Evolutionary conservation across 2,888 invertebrate genomes (phyloP), one percentile per base, ranked within the genome.

Genomic region (Stenodera caucasica): DNA sequence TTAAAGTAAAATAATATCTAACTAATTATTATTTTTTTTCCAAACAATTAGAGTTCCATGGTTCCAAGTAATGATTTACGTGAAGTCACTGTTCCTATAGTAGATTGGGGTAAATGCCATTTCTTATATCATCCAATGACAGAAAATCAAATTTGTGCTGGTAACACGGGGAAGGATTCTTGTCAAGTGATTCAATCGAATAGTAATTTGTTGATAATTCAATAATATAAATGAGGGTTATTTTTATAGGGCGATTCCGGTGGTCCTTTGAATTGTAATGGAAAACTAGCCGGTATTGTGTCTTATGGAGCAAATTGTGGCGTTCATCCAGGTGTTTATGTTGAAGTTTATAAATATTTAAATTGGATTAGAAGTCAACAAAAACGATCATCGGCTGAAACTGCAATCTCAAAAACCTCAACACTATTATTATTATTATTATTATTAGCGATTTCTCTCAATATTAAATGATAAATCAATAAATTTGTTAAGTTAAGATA

Each of bases 211-310:
- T 55, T 21, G 15, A 12, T 0, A 30, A 18, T n/a, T 57, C 45
- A 32, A n/a, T 3, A 18, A 18, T 4, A n/a, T 37, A 37, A 5
- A 37, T 18, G 37, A 55, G 26, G 37, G 0, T 51, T n/a, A n/a
- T 29, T 18, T 35, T 40, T 55, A 14, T 53, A 64, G 64, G 63
- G 63, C n/a, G 67, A 67, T 52, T 61, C 63, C 11, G 67, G 67
- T 29, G 63, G 67, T 1, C 63, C 64, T 32, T 11, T 67, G 26
- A 61, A 61, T 26, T 64, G 67, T 30, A 21, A 57, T 9, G 15
- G 18, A 5, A 50, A 49, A 15, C 35, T 67, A 18, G 52, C 64
- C 0, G 67, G 67, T 11, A 61, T 67, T 33, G 67, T 63, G 9
- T 64, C 64, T 4, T 64, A 54, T 57, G 60, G 61, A 9, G 37